Conservation (phyloP, 2,888 invertebrate genomes). For the Lucinisca nassula region DNA sequence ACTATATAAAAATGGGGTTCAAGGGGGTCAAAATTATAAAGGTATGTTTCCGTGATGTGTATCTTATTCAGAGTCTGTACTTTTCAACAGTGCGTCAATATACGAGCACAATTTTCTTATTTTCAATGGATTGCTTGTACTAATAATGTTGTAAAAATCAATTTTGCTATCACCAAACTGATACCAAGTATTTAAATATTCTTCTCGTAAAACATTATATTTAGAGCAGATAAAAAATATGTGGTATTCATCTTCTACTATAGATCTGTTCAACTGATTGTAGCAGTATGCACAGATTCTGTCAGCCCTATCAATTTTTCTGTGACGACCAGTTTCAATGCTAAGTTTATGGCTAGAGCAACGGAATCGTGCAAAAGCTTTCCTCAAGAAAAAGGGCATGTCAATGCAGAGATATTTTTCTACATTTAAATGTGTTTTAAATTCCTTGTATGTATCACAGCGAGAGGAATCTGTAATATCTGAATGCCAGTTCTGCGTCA, state of each 20-base stretch:
- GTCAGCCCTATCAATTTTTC: slow-evolving; percentile 18
- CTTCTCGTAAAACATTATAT: not conserved
- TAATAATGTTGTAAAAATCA: not conserved
- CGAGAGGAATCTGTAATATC: slow-evolving; percentile 15
- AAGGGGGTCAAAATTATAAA: no score
- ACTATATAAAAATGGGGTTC: no score
- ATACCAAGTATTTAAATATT: slow-evolving; percentile 13
- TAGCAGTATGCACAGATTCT: slow-evolving; percentile 15
- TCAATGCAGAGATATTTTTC: slow-evolving; percentile 31
- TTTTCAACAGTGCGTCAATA: not conserved
- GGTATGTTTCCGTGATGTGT: no score
- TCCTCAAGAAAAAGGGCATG: slow-evolving; percentile 21
- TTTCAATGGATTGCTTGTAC: not conserved
- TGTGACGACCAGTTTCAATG: slow-evolving; percentile 26
- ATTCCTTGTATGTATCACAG: slow-evolving; percentile 29
- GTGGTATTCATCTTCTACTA: slow-evolving; percentile 31
- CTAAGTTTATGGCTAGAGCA: slow-evolving; percentile 30
- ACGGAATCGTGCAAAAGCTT: slow-evolving; percentile 27
- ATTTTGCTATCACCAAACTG: not conserved
- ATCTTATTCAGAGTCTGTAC: not conserved
- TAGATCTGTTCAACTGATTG: not conserved
- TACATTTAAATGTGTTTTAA: slow-evolving; percentile 17
- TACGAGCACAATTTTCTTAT: not conserved
- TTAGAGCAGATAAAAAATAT: slow-evolving; percentile 14
- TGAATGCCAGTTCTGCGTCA: not conserved